A percentile compares a stretch with the other conserved stretches of the same genome.
phyloP scores from a whole-genome alignment of 53 echinoderm and acorn worm species.

The Astropecten irregularis region DNA sequence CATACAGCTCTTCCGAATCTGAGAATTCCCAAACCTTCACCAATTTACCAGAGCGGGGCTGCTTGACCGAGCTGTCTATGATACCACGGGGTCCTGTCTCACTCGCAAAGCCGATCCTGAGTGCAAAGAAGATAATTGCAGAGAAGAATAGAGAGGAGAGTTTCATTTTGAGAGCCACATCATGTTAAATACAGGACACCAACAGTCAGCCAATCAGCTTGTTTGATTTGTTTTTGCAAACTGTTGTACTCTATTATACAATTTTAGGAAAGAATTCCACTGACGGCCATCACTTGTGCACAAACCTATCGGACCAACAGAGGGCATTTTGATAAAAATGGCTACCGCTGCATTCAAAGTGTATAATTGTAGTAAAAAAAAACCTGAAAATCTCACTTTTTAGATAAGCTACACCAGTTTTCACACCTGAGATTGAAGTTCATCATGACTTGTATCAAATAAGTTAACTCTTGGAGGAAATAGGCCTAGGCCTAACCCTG shows the following conservation, averaged over 20 bases:
- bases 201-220: not conserved
- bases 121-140: not conserved
- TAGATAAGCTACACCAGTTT: no score
- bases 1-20: conserved; percentile 82
- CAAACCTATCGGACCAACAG: no score
- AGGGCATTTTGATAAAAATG: no score
- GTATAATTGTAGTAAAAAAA: no score
- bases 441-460: no score
- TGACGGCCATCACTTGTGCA: no score
- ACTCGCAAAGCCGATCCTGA: conserved; percentile 88
- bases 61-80: conserved; percentile 79
- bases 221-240: not conserved
- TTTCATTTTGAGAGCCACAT: no score
- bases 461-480: not conserved
- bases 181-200: not conserved
- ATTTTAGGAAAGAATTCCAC: no score
- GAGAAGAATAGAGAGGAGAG: not conserved
- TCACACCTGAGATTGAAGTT: no score
- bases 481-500: not conserved
- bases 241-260: not conserved
- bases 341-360: no score
- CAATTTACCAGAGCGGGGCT: conserved; percentile 74
- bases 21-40: conserved; percentile 70
- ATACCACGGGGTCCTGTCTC: conserved; percentile 90
- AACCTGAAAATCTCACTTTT: no score